Evolutionary conservation across 2,113 vertebrate genomes (phyloP).

Genomic region (Furnarius figulus): DNA sequence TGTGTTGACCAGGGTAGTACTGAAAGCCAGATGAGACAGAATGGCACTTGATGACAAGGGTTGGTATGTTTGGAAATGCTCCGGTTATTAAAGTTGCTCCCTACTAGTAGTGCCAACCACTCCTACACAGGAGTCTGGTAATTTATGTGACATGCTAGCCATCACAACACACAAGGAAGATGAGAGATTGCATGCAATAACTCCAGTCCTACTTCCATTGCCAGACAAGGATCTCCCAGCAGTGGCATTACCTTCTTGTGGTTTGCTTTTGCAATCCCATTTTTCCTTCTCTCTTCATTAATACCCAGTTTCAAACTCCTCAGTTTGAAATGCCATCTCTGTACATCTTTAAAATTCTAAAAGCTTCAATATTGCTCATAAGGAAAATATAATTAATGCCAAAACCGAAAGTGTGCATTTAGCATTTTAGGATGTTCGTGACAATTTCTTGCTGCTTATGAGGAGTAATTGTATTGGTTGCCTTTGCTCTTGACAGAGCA

Average conservation of each 20-base stretch:
- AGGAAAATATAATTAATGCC: background rate
- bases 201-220: background rate
- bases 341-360: background rate
- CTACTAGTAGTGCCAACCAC: background rate
- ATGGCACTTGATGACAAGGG: slow-evolving; percentile 1
- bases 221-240: slow-evolving; percentile 20
- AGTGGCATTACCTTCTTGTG: background rate
- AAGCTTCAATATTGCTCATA: background rate
- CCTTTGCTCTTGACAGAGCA: background rate
- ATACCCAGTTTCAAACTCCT: background rate
- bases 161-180: background rate
- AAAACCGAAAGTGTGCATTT: background rate
- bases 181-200: background rate
- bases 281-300: background rate
- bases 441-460: background rate
- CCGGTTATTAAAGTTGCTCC: slow-evolving; percentile 4
- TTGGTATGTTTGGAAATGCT: slow-evolving; percentile 1
- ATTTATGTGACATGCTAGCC: background rate
- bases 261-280: background rate
- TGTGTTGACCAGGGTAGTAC: background rate
- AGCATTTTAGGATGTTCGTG: background rate
- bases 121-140: slow-evolving; percentile 5
- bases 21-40: background rate
- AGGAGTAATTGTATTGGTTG: background rate
- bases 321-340: background rate